Base-by-base conservation (phyloP, 2,113 vertebrate species). In the Hippopotamus amphibius region DNA sequence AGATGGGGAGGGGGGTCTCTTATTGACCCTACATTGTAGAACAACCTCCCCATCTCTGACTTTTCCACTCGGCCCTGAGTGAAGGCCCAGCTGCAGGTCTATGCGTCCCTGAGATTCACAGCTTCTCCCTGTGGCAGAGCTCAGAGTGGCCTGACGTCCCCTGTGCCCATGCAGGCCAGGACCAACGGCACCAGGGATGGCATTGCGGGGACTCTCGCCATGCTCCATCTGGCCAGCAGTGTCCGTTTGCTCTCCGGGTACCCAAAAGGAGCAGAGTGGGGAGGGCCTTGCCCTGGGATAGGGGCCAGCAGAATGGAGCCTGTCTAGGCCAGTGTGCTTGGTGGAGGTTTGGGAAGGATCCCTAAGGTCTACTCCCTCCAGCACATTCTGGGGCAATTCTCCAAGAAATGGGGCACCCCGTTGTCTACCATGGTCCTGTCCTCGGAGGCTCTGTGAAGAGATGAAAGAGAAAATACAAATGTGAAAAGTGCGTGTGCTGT, bases 141-240 rank as follows among this genome's bases (percentile, higher is more conserved):
- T 65, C 7, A 3, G 24, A 5, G 22, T 57, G 33, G n/a, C 19
- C 30, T 1, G 5, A 21, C 3, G 10, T 1, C 12, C 28, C 33
- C 24, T 6, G 43, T 69, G 14, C 50, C 41, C 28, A 46, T 8
- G n/a, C 43, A 21, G n/a, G 28, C 65, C 33, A 7, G 48, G n/a
- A 61, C 50, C 37, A 43, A 37, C 30, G 2, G 17, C 14, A 69
- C 14, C 11, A 6, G 30, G 24, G 30, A 43, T 3, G 13, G 46
- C 12, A 48, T 5, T 21, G 7, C 17, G 33, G 59, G 33, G 10
- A 63, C 30, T 53, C 30, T n/a, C 4, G 2, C 10, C 5, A 3
- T 0, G 1, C 15, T 28, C 79, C 7, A 14, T 63, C 53, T 63
- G 72, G 28, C 30, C n/a, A 28, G 19, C 41, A 15, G 2, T 72